Evolutionary conservation across 2,797 vertebrate species (phyloP).

Genomic region (Cuniculus paca): DNA sequence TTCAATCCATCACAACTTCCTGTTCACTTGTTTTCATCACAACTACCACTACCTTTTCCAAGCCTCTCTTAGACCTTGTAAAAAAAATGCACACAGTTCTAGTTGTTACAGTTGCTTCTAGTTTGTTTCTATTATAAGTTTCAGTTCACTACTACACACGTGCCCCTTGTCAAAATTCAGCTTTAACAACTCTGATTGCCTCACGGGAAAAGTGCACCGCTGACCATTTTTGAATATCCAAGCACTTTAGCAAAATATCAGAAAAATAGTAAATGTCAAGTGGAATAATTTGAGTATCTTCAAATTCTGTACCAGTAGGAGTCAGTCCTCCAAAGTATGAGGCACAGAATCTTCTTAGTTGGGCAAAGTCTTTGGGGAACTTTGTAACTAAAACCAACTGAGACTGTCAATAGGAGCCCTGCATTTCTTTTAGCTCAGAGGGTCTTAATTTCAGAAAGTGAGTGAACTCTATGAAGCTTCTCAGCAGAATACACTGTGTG

Average conservation of each 20-base stretch:
- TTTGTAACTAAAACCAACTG: background rate
- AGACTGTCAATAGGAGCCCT: background rate
- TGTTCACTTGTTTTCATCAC: background rate
- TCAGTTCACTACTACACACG: background rate
- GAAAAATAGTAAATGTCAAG: background rate
- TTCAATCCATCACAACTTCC: background rate
- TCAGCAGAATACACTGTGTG: conserved; percentile 28
- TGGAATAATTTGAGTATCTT: conserved; percentile 36
- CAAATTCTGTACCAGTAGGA: background rate
- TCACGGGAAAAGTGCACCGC: background rate
- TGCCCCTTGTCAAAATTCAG: background rate
- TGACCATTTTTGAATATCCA: background rate
- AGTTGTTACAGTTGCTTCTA: background rate
- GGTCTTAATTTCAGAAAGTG: background rate
- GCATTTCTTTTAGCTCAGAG: background rate
- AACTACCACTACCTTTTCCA: background rate
- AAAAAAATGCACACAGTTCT: background rate
- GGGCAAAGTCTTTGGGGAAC: background rate
- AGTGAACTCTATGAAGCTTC: background rate
- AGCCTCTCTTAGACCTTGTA: background rate
- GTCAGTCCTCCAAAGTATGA: background rate
- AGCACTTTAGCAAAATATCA: background rate
- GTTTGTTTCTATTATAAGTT: background rate
- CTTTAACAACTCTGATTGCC: background rate
- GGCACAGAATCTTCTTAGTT: background rate